Percentiles rank a stretch among this genome's conserved stretches.
phyloP scores from a whole-genome alignment of 2,113 vertebrate genomes.

The Typhlomys cinereus region DNA sequence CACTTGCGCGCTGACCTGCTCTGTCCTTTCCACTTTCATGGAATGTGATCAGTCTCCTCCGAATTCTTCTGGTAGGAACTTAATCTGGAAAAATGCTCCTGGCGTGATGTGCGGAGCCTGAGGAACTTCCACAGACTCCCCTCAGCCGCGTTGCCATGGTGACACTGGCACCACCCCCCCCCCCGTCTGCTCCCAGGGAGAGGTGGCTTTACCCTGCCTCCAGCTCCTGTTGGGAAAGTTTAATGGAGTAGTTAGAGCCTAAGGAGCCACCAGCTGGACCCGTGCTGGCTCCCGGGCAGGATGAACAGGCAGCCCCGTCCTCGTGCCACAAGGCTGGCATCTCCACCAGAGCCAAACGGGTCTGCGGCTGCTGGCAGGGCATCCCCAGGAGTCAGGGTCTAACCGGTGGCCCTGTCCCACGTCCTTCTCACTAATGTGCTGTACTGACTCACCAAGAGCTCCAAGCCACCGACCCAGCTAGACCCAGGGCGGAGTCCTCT shows the following conservation, averaged over 20 bases:
- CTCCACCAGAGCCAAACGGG: background rate
- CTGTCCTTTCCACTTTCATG: slow-evolving; percentile 62
- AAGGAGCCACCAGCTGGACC: slow-evolving; percentile 77
- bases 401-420: slow-evolving; percentile 7
- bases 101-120: slow-evolving; percentile 51
- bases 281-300: slow-evolving; percentile 44
- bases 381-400: background rate
- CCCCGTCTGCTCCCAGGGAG: background rate
- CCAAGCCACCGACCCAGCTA: background rate
- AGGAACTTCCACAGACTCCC: slow-evolving; percentile 70
- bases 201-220: slow-evolving; percentile 44
- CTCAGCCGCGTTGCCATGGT: slow-evolving; percentile 61
- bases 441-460: slow-evolving; percentile 11
- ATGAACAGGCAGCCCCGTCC: slow-evolving; percentile 19
- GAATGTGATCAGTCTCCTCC: slow-evolving; percentile 68
- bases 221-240: slow-evolving; percentile 71
- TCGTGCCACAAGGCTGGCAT: background rate
- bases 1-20: slow-evolving; percentile 64
- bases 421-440: background rate
- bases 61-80: slow-evolving; percentile 74
- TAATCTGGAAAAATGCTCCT: slow-evolving; percentile 69
- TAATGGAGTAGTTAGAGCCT: slow-evolving; percentile 69
- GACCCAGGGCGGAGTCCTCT: background rate
- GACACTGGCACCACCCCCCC: slow-evolving; percentile 67
- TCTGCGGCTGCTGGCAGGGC: background rate